Base-by-base conservation (phyloP, 2,888 invertebrate species). In the Hirtodrosophila confusa region DNA sequence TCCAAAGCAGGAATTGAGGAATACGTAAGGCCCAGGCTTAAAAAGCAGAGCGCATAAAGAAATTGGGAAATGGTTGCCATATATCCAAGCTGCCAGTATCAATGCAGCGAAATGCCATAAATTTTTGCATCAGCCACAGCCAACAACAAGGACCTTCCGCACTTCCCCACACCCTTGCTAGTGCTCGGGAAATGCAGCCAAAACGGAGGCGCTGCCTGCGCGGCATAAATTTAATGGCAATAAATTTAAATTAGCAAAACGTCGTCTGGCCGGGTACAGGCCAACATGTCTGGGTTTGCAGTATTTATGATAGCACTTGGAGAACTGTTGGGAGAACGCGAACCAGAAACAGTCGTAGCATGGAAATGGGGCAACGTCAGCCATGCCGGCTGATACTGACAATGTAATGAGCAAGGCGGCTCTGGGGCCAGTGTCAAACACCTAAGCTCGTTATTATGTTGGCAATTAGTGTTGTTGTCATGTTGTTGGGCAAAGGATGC, bases 221-320 rank as follows among this genome's bases (percentile, higher is more conserved):
- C 54, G 55, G 55, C 80, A 64, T 64, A 86, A 83, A 86, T 88
- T 85, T 80, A 58, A 87, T 85, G 82, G 78, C 88, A 85, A 85
- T 85, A 85, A 85, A 85, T 85, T 85, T 80, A 85, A 87, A 85
- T 85, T 85, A 85, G 87, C 76, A 61, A 44, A 76, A 65, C 62
- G 69, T 73, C 66, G 69, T 53, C 73, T 72, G 58, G 60, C 51
- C 63, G 44, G 56, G 45, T 58, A 44, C 66, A 58, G 74, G 57
- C 61, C 58, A 70, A 63, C 70, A 70, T 71, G 80, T 86, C 80
- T 82, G 76, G 36, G 57, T 48, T 61, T 48, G 56, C 67, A 77
- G 69, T 88, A 88, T 88, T 88, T 86, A 83, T 88, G 88, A 80
- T 66, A 71, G 73, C 82, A 64, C 60, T 55, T 48, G 53, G 56